phyloP scores from a whole-genome alignment of 2,888 invertebrate species.

The Machimus rusticus region DNA sequence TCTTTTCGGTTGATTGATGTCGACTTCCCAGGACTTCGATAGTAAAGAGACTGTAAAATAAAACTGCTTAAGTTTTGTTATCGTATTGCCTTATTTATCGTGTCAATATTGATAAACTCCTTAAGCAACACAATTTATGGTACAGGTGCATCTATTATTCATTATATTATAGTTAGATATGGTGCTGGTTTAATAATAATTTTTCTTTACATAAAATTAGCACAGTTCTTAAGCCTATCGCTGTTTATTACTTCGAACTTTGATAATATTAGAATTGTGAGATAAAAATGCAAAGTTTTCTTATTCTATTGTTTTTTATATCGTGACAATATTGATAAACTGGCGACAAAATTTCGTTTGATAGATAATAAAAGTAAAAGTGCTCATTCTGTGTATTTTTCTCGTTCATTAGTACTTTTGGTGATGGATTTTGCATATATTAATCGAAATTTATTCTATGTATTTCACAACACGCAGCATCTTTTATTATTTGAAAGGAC shows the following conservation, averaged over 20 bases:
- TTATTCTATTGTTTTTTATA: not conserved
- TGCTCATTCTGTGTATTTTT: not conserved
- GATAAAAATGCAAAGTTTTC: not conserved
- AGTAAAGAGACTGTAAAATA: slow-evolving; percentile 2
- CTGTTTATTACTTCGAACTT: not conserved
- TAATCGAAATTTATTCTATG: not conserved
- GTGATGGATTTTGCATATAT: not conserved
- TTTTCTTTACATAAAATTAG: too few species aligned
- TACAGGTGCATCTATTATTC: too few species aligned
- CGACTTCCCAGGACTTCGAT: not conserved
- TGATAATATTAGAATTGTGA: not conserved
- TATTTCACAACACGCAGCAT: not conserved
- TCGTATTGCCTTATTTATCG: not conserved
- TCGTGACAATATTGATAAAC: not conserved
- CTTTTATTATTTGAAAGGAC: not conserved
- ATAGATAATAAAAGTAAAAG: not conserved
- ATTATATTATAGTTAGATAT: not conserved
- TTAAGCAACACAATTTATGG: slow-evolving; percentile 1
- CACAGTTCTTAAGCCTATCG: not conserved
- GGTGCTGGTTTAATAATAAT: not conserved
- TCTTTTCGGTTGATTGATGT: not conserved
- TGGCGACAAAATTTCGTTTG: not conserved
- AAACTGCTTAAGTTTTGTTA: slow-evolving; percentile 14
- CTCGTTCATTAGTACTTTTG: not conserved
- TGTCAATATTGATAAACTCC: slow-evolving; percentile 25